A percentile compares a stretch with the other conserved stretches of the same genome.
phyloP scores from a whole-genome alignment of 1,140 invertebrate genomes.

The Himalopsyche phryganea region DNA sequence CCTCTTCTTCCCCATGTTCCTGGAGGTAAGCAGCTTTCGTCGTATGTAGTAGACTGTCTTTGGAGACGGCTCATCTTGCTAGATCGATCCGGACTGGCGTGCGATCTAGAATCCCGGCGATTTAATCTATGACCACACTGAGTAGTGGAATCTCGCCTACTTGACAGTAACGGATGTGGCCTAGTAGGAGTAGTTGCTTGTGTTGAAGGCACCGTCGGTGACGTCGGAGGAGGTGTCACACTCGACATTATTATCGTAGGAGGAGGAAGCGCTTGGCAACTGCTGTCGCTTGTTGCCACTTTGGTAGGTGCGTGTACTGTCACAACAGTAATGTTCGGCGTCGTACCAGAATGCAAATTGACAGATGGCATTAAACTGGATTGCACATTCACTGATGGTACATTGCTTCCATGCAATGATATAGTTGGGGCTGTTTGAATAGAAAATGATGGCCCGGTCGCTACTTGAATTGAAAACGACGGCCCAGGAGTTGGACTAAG shows the following conservation, averaged over 20 bases:
- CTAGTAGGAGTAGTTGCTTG: conserved; percentile 52
- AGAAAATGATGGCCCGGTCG: conserved; percentile 66
- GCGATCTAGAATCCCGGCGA: conserved; percentile 63
- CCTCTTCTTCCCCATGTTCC: conserved; percentile 64
- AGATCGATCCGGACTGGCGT: conserved; percentile 65
- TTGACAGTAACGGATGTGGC: conserved; percentile 59
- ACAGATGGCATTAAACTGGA: conserved; percentile 50
- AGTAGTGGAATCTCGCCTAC: conserved; percentile 77
- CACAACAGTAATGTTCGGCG: conserved; percentile 26
- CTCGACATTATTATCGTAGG: conserved; percentile 78
- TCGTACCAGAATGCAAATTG: conserved; percentile 37
- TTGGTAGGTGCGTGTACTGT: conserved; percentile 30
- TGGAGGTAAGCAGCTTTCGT: conserved; percentile 73
- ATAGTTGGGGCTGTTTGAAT: conserved; percentile 65
- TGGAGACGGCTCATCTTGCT: conserved; percentile 70
- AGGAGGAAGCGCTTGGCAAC: conserved; percentile 63
- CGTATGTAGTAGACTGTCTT: conserved; percentile 82
- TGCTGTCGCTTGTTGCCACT: conserved; percentile 44
- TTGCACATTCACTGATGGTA: conserved; percentile 45
- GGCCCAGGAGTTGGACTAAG: conserved; percentile 29
- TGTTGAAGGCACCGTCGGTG: conserved; percentile 57
- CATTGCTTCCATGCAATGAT: conserved; percentile 40
- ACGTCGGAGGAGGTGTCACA: conserved; percentile 74
- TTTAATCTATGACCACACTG: conserved; percentile 64
- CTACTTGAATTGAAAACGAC: conserved; percentile 41